Evolutionary conservation across 2,797 vertebrate species (phyloP), one percentile per base, ranked within the genome.

Genomic region (Paguma larvata): DNA sequence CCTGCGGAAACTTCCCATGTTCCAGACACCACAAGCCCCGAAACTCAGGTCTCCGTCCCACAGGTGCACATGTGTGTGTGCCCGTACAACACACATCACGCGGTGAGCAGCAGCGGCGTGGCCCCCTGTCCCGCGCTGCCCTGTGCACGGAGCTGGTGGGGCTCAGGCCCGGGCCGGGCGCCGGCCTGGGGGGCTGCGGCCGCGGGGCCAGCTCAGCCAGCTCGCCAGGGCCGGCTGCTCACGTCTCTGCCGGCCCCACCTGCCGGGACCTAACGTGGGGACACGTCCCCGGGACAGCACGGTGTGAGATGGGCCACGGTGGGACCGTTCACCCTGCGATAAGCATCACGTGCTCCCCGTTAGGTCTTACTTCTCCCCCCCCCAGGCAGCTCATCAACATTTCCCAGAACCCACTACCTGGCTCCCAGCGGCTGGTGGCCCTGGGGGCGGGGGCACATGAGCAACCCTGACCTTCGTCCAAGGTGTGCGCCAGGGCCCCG

Each of bases 21-120:
- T 79, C 18, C 13, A 63, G 5, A n/a, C 23, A 62, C 68, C 21
- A 70, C 21, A 48, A 6, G 46, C 62, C 82, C 38, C 73, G 68
- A 67, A 46, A 34, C 19, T n/a, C 67, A 44, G 32, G 51, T n/a
- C 70, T n/a, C 85, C 70, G 23, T 44, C 56, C 75, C 14, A 48
- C 48, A 19, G 9, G 19, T 3, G 18, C 13, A 32, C n/a, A 11
- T 18, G 21, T 14, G 18, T 5, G 2, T 1, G 1, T 16, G 0
- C 18, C 5, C 44, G 27, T 14, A 53, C 13, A 8, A 11, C 41
- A 12, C 48, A 7, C 25, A 11, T 15, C 7, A 19, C 9, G 46
- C 1, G 59, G 32, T 9, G 65, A 67, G 46, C 34, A 18, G 34
- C 13, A 0, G 6, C 2, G 2, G 14, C 51, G 15, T 53, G 51